These are phyloP conservation scores for Sarcophaga carnaria DNA, from an alignment of 2,888 invertebrate genomes.

Conservation along the genomic window DNA sequence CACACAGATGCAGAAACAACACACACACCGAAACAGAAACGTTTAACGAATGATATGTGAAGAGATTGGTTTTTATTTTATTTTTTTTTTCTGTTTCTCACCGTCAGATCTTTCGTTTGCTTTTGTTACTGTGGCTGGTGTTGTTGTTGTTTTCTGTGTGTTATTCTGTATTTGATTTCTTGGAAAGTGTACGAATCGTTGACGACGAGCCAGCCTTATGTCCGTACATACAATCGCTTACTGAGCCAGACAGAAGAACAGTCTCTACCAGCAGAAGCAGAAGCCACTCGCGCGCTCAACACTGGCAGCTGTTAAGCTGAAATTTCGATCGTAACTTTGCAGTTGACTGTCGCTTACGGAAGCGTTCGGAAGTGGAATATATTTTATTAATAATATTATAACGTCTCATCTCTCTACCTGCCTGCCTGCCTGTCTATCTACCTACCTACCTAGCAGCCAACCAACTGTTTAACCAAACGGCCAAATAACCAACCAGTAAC, in stretches of 20 bases:
- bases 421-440: neutral
- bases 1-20: neutral
- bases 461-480: constrained; percentile 41
- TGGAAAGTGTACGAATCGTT: constrained; percentile 59
- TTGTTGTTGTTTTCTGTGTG: constrained; percentile 52
- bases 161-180: constrained; percentile 48
- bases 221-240: constrained; percentile 52
- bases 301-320: constrained; percentile 81
- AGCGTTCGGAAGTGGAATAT: constrained; percentile 83
- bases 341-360: constrained; percentile 82
- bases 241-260: constrained; percentile 48
- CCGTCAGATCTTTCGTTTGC: constrained; percentile 63
- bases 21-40: constrained; percentile 58
- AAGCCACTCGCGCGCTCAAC: constrained; percentile 78
- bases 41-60: constrained; percentile 63
- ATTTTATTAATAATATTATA: constrained; percentile 82
- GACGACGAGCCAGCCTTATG: constrained; percentile 52
- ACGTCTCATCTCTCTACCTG: constrained; percentile 60
- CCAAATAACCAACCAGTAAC: constrained; percentile 7
- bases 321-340: constrained; percentile 82
- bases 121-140: constrained; percentile 26
- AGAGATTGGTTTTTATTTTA: constrained; percentile 14
- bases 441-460: constrained; percentile 8
- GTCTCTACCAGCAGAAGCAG: constrained; percentile 71
- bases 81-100: constrained; percentile 60